Evolutionary conservation across 2,113 vertebrate species (phyloP), one percentile per base, ranked within the genome.

Genomic region (Lontra canadensis): DNA sequence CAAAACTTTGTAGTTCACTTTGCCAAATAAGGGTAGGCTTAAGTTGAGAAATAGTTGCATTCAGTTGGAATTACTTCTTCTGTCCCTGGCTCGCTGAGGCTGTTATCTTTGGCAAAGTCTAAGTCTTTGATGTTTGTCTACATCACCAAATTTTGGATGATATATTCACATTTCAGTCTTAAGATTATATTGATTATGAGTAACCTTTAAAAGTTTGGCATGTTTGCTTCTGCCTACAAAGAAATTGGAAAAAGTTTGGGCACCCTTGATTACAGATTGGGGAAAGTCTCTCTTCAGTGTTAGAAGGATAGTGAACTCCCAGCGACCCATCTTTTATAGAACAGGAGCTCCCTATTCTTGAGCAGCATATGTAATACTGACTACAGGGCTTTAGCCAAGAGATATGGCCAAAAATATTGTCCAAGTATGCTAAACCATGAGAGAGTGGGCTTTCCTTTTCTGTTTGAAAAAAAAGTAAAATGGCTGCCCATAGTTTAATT

Each of bases 171-270:
- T 79, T 80, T 95, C 36, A 65, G 7, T 71, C 23, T 92, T 91
- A 82, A 86, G 65, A 91, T 89, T 85, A 71, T 95, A 55, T 94
- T 88, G 71, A 34, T 95, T 52, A 78, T 34, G 36, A 88, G 44
- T 83, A 94, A 82, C 87, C n/a, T 94, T 96, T 95, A 82, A 52
- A 39, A 92, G 12, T 86, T 78, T 85, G 82, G 52, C 1, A 26
- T 88, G 7, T 88, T 79, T 90, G 44, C 74, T 86, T 80, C 88
- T 76, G 84, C 88, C 76, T 95, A 47, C 83, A 55, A 74, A 83
- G 57, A 92, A 91, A 52, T 15, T 74, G 79, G 29, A 10, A 84
- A 15, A 76, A 20, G 18, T 44, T n/a, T 84, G 36, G 42, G 47
- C 21, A 26, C 69, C 34, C 23, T 71, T 85, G 78, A 26, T 42